Evolutionary conservation across 2,113 vertebrate species (phyloP).

Genomic region (Rhinoptilus africanus): DNA sequence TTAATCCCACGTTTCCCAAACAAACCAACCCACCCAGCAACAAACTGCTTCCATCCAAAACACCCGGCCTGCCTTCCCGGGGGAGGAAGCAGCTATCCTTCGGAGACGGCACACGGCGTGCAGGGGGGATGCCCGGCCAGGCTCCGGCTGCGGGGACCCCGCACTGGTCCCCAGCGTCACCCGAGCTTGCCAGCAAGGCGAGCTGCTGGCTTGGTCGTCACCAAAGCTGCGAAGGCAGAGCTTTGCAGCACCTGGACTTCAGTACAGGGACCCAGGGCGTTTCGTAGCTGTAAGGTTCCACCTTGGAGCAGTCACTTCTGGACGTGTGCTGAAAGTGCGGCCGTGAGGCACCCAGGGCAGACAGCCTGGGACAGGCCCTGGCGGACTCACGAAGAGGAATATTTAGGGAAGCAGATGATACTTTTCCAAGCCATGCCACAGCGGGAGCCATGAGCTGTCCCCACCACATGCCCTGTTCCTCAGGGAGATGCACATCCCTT

Average conservation of each 20-base stretch:
- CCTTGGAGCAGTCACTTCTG: background rate
- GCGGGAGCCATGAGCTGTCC: background rate
- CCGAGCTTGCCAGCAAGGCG: background rate
- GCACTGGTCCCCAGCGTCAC: fast-evolving
- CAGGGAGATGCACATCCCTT: background rate
- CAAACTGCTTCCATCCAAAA: background rate
- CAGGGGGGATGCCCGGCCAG: background rate
- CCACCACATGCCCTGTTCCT: fast-evolving
- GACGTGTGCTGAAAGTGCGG: fast-evolving
- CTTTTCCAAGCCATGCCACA: background rate
- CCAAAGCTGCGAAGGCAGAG: background rate
- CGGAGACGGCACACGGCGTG: fast-evolving
- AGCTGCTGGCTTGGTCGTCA: background rate
- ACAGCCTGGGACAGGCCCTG: background rate
- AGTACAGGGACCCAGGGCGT: fast-evolving
- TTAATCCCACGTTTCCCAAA: slow-evolving; percentile 35
- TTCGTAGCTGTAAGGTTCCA: fast-evolving
- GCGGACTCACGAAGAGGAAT: background rate
- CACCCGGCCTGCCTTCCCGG: background rate
- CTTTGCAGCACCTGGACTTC: background rate
- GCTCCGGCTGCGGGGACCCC: background rate
- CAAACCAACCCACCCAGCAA: slow-evolving; percentile 38
- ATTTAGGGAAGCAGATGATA: background rate
- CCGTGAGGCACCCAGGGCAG: background rate
- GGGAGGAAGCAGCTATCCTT: background rate